Evolutionary conservation across 2,888 invertebrate genomes (phyloP).

Genomic region (Tridacna gigas): DNA sequence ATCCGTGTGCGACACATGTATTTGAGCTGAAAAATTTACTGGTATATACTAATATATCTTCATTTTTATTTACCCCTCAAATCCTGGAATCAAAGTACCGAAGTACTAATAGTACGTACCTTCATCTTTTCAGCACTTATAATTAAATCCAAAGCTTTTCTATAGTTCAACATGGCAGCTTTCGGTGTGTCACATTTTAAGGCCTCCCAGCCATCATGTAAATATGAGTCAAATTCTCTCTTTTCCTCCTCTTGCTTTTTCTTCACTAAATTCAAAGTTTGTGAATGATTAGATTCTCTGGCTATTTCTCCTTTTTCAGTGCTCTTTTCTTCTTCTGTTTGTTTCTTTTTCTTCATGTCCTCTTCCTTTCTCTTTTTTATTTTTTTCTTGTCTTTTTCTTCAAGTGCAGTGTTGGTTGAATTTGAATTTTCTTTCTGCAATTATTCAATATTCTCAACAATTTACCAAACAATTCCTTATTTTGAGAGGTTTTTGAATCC

Average conservation of each 20-base stretch:
- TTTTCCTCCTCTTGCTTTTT: slow-evolving; percentile 24
- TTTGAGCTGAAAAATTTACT: too few relatives aligned
- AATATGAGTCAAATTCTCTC: slow-evolving; percentile 34
- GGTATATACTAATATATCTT: too few relatives aligned
- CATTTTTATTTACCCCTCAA: too few relatives aligned
- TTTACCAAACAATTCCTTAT: background rate
- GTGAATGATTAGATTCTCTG: background rate
- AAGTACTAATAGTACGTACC: slow-evolving; percentile 7
- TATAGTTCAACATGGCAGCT: slow-evolving; percentile 56
- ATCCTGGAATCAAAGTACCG: background rate
- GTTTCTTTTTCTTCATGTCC: slow-evolving; percentile 11
- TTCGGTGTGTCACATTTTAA: slow-evolving; percentile 42
- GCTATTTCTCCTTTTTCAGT: slow-evolving; percentile 1
- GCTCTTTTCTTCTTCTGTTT: background rate
- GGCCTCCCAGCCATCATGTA: slow-evolving; percentile 57
- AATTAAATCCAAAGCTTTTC: slow-evolving; percentile 64
- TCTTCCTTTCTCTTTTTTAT: slow-evolving; percentile 2
- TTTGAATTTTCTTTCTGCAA: slow-evolving; percentile 13
- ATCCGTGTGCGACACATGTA: too few relatives aligned
- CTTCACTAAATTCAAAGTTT: background rate
- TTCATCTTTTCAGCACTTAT: slow-evolving; percentile 13
- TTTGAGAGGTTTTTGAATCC: too few relatives aligned
- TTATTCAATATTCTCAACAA: background rate
- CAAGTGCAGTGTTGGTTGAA: too few relatives aligned
- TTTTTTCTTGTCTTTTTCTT: slow-evolving; percentile 18